A percentile compares a stretch with the other conserved stretches of the same genome.
Evolutionary conservation across 2,113 vertebrate species (phyloP).

Genomic region (Caretta caretta): DNA sequence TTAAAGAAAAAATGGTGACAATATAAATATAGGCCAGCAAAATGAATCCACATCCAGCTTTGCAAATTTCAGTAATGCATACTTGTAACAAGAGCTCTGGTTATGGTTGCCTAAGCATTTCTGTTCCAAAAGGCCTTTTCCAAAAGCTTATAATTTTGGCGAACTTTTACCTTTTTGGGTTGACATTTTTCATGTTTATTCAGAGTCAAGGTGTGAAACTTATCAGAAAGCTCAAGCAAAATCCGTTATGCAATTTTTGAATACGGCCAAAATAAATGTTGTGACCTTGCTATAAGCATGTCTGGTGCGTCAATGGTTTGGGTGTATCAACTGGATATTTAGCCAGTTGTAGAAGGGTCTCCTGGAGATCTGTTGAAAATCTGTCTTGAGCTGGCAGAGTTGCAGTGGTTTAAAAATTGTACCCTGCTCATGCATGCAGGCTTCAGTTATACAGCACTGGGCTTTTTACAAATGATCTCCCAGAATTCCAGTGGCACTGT

Average conservation of each 20-base stretch:
- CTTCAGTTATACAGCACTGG: conserved; percentile 56
- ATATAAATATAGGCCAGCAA: conserved; percentile 10
- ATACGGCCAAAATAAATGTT: not conserved
- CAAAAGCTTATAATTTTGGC: conserved; percentile 28
- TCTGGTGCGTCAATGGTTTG: not conserved
- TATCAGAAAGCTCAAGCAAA: conserved; percentile 27
- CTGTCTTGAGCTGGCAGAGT: conserved; percentile 65
- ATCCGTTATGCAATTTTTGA: conserved; percentile 18
- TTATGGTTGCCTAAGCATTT: not conserved
- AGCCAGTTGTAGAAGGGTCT: conserved; percentile 1
- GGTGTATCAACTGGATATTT: not conserved
- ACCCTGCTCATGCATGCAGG: conserved; percentile 40
- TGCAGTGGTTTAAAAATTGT: conserved; percentile 51
- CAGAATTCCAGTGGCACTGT: conserved; percentile 46
- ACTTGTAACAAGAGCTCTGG: conserved; percentile 34
- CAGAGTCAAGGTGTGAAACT: not conserved
- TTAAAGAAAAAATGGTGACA: not conserved
- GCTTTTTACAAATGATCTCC: conserved; percentile 42
- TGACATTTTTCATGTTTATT: conserved; percentile 12
- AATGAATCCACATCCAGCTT: conserved; percentile 14
- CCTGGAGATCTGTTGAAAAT: conserved; percentile 57
- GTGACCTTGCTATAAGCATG: conserved; percentile 18
- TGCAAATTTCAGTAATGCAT: conserved; percentile 22
- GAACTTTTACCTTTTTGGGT: not conserved
- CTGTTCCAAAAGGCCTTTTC: conserved; percentile 42